Base-by-base conservation (phyloP, 2,113 vertebrate species). In the Symphodus melops region DNA sequence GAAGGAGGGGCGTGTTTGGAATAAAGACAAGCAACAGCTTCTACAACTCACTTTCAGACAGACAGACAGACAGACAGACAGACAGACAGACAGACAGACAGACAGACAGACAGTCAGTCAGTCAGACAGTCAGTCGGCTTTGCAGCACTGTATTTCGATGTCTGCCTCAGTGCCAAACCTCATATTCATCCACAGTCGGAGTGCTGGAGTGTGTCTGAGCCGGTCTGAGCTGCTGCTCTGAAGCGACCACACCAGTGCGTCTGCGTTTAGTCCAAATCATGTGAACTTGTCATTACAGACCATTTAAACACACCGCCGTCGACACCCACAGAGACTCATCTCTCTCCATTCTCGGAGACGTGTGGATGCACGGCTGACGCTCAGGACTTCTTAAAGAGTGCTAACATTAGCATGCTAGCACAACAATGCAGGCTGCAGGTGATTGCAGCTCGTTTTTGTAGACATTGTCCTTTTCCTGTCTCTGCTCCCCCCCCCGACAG, bases 121-220 rank as follows among this genome's bases (percentile, higher is more conserved):
- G 58, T 7, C 28, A 33, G 28, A 2, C 28, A 60, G 54, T 51
- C 74, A 75, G 64, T 44, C 39, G 11, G 39, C 39, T 41, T 10
- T 11, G 39, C 11, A 21, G n/a, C 17, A 1, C 62, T 9, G n/a
- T 6, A 53, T 67, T 52, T 66, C 49, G 33, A 1, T 1, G 71
- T 71, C 52, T 19, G 55, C 68, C 44, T 54, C 21, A 0, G 23
- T 39, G 44, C 64, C 74, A 74, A 61, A 46, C 41, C 20, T 41
- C 68, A 51, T 13, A 39, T 33, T 54, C 51, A 72, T 54, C 69
- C 69, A 62, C 53, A 52, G 57, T 51, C 48, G 0, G 53, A 63
- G 57, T 48, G 65, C 9, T 33, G 48, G 33, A 51, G 49, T 61
- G 71, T 63, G 61, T 75, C 57, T 33, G 68, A 53, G 68, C 57